phyloP scores from a whole-genome alignment of 2,113 vertebrate genomes.

The Ophthalmolycus amberensis region DNA sequence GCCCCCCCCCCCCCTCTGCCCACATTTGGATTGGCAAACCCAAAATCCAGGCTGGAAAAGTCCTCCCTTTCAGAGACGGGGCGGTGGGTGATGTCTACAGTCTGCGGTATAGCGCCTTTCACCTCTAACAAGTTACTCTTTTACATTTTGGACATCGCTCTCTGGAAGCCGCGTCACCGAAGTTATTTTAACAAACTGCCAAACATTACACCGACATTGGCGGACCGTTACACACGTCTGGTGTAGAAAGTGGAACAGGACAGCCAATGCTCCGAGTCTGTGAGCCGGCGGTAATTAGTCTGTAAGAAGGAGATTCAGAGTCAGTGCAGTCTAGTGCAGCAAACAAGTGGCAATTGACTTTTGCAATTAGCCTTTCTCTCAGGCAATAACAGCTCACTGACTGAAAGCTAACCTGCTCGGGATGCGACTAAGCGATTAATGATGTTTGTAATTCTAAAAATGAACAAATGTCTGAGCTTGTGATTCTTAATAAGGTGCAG shows the following conservation, averaged over 20 bases:
- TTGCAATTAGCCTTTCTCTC: slow-evolving; percentile 8
- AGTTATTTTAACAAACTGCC: slow-evolving; percentile 64
- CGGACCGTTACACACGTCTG: slow-evolving; percentile 70
- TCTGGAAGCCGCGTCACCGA: slow-evolving; percentile 34
- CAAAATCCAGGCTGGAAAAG: slow-evolving; percentile 24
- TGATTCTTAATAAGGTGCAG: background rate
- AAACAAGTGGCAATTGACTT: slow-evolving; percentile 51
- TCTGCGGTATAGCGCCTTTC: slow-evolving; percentile 37
- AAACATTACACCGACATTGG: slow-evolving; percentile 64
- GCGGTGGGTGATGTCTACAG: slow-evolving; percentile 37
- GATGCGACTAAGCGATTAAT: slow-evolving; percentile 1
- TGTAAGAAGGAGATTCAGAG: slow-evolving; percentile 32
- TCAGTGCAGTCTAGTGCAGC: slow-evolving; percentile 22
- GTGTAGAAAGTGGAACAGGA: slow-evolving; percentile 43
- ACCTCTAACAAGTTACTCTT: slow-evolving; percentile 54
- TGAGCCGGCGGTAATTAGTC: slow-evolving; percentile 52
- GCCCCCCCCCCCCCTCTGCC: slow-evolving; percentile 17
- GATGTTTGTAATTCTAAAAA: background rate
- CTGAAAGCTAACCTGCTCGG: slow-evolving; percentile 4
- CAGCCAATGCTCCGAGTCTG: slow-evolving; percentile 32
- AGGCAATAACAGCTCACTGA: slow-evolving; percentile 5
- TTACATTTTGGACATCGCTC: slow-evolving; percentile 56
- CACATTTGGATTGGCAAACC: slow-evolving; percentile 26
- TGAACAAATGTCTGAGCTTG: background rate
- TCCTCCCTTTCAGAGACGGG: slow-evolving; percentile 18